Percentiles rank a stretch among this genome's conserved stretches.
Evolutionary conservation across 1,140 invertebrate genomes (phyloP).

Genomic region (Bombus impatiens): DNA sequence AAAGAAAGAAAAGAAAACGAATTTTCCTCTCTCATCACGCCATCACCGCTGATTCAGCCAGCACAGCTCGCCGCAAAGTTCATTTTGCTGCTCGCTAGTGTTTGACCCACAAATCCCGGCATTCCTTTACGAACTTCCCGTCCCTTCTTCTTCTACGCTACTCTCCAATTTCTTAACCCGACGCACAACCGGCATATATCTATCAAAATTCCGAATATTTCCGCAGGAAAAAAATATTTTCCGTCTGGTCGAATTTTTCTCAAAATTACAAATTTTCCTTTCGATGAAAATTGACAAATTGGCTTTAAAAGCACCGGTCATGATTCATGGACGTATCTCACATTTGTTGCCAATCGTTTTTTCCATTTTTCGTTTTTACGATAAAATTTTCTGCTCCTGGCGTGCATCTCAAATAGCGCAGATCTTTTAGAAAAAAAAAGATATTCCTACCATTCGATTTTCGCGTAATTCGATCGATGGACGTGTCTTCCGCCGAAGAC

Average conservation of each 20-base stretch:
- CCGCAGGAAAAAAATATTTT: conserved; percentile 6
- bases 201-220: conserved; percentile 41
- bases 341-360: background rate
- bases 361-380: background rate
- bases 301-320: background rate
- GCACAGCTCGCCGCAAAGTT: conserved; percentile 80
- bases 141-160: no score
- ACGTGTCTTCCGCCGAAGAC: conserved; percentile 23
- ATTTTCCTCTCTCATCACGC: conserved; percentile 76
- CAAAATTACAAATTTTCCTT: background rate
- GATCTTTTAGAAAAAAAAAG: background rate
- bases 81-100: conserved; percentile 80
- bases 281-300: background rate
- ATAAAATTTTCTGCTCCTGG: background rate
- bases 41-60: conserved; percentile 80
- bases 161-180: conserved; percentile 53
- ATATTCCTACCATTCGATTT: background rate
- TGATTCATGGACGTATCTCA: background rate
- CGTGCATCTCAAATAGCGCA: no score
- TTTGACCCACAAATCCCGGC: conserved; percentile 67
- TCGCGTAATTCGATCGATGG: conserved; percentile 4
- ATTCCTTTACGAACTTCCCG: conserved; percentile 51
- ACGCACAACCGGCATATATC: conserved; percentile 41
- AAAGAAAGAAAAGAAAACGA: conserved; percentile 56
- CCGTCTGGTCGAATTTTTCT: conserved; percentile 39